Percentiles rank a stretch among this genome's conserved stretches.
phyloP scores from a whole-genome alignment of 2,113 vertebrate species.

The Podiceps cristatus region DNA sequence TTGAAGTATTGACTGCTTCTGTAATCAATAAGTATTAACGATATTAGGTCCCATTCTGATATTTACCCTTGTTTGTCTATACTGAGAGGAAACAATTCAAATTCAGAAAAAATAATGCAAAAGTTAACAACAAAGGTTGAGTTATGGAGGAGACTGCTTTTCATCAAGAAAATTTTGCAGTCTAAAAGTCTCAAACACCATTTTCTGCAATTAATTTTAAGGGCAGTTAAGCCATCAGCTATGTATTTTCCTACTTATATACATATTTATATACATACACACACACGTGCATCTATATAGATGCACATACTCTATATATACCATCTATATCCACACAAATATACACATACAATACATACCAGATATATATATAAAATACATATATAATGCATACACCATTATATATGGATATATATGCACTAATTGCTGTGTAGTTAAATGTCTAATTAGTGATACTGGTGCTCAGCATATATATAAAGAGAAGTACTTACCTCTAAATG shows the following conservation, averaged over 20 bases:
- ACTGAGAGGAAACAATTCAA: neutral
- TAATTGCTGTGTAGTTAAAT: neutral
- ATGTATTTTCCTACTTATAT: neutral
- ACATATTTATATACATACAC: neutral
- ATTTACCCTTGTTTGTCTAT: neutral
- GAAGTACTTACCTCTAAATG: neutral
- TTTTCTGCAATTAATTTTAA: neutral
- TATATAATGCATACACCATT: neutral
- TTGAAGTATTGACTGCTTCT: neutral
- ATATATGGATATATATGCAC: neutral
- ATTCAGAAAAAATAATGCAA: neutral
- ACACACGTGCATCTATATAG: neutral
- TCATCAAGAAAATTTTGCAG: neutral
- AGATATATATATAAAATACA: neutral
- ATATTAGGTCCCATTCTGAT: neutral
- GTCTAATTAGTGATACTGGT: neutral
- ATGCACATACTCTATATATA: neutral
- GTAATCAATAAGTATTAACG: neutral
- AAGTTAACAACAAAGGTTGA: neutral
- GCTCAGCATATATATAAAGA: neutral
- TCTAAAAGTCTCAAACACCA: neutral
- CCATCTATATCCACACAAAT: neutral
- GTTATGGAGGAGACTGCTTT: neutral
- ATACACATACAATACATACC: neutral
- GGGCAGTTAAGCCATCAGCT: neutral